phyloP scores from a whole-genome alignment of 2,888 invertebrate species.

The Dryococelus australis region DNA sequence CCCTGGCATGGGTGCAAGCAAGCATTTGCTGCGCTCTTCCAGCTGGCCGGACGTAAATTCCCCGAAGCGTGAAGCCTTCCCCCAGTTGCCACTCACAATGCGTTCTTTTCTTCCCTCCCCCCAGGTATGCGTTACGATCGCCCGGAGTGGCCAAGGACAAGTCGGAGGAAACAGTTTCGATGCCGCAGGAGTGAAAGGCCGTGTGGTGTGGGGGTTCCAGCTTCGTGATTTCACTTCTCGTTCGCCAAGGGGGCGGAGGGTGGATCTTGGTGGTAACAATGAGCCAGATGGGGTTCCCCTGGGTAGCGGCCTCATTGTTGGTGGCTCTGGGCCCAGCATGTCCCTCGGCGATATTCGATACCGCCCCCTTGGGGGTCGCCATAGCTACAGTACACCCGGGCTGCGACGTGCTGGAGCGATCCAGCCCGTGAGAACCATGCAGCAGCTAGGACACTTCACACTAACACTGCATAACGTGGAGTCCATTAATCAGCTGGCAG shows the following conservation, averaged over 20 bases:
- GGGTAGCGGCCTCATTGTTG: constrained; percentile 16
- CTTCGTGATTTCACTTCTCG: neutral
- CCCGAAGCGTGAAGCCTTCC: neutral
- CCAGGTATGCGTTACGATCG: neutral
- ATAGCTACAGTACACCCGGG: neutral
- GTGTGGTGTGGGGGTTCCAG: neutral
- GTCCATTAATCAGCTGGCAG: too few species aligned
- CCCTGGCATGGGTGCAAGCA: neutral
- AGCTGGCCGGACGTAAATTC: neutral
- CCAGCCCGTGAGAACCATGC: neutral
- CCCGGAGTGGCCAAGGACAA: neutral
- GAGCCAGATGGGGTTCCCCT: neutral
- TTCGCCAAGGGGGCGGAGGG: neutral
- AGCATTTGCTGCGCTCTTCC: neutral
- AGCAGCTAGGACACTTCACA: too few species aligned
- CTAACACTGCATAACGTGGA: too few species aligned
- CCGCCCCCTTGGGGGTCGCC: neutral
- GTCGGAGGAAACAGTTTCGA: neutral
- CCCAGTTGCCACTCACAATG: neutral
- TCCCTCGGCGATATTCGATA: neutral
- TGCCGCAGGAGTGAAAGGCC: too few species aligned
- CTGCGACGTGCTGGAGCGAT: neutral
- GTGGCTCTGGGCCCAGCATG: neutral
- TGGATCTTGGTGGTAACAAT: neutral
- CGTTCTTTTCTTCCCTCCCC: neutral